Evolutionary conservation across 2,113 vertebrate genomes (phyloP), one percentile per base, ranked within the genome.

Genomic region (Neogale vison): DNA sequence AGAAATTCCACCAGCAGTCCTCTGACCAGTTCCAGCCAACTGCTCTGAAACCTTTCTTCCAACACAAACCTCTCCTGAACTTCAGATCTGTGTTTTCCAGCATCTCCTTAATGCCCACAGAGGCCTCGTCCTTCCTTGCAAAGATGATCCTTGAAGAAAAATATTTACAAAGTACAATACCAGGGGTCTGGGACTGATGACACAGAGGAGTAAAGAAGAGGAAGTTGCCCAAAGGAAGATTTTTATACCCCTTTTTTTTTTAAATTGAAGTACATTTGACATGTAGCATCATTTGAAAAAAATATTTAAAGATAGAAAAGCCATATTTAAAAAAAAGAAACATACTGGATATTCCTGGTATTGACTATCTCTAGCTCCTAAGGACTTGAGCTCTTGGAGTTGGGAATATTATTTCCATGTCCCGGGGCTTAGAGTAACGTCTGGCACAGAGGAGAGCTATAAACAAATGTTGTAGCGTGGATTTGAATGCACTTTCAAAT

Each of bases 401-500:
- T 69, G n/a, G 45, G 45, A 24, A 74, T 81, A 7, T 83, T 88
- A 50, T 83, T 79, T 96, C 88, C 50, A 4, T 72, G 45, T 65
- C 20, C 36, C 45, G 26, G 13, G 20, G 34, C 34, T 86, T 34
- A 42, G 59, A 92, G 76, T 8, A 52, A 29, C 57, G 47, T 81
- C 59, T 96, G 84, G 57, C 36, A 52, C 36, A 96, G 92, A 31
- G 21, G 76, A 87, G 72, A 55, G 29, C 71, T 84, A 36, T 57
- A 86, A 80, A 77, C 71, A 52, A 90, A 52, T 92, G 52, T 31
- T 89, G 45, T n/a, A 47, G 23, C 18, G 6, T 59, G 65, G 67
- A 76, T 72, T 55, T 97, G 95, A 97, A 93, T 36, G 57, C 24
- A 81, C 55, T 90, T 97, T 95, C 90, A 90, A 65, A 72, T 36